A percentile compares a stretch with the other conserved stretches of the same genome.
Evolutionary conservation across 2,113 vertebrate genomes (phyloP).

Genomic region (Heloderma charlesbogerti): DNA sequence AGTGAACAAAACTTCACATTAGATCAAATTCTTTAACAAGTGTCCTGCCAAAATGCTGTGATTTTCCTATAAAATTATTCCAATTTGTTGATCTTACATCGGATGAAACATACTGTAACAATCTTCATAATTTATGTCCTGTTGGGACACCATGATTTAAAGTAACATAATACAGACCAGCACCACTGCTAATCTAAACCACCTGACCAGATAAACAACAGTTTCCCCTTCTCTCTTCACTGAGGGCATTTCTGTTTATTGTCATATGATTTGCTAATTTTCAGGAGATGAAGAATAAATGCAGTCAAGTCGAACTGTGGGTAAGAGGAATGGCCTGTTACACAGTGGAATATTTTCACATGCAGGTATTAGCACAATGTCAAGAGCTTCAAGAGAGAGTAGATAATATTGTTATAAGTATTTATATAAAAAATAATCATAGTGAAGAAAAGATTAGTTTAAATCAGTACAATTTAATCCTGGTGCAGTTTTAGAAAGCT

Average conservation of each 20-base stretch:
- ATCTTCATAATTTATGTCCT: constrained; percentile 92
- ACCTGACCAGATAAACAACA: constrained; percentile 89
- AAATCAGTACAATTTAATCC: constrained; percentile 50
- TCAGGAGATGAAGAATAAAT: constrained; percentile 73
- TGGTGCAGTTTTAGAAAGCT: constrained; percentile 44
- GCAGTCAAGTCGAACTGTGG: constrained; percentile 71
- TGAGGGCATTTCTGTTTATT: constrained; percentile 93
- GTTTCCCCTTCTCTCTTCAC: constrained; percentile 82
- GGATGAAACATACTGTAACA: constrained; percentile 88
- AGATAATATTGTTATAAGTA: constrained; percentile 47
- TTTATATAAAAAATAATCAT: constrained; percentile 8
- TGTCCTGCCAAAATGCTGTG: constrained; percentile 84
- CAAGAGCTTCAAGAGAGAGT: constrained; percentile 70
- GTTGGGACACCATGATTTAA: constrained; percentile 95
- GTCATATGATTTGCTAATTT: constrained; percentile 87
- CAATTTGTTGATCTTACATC: constrained; percentile 89
- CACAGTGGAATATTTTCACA: constrained; percentile 44
- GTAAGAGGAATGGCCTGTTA: constrained; percentile 65
- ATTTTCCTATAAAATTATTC: constrained; percentile 89
- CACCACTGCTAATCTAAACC: constrained; percentile 97
- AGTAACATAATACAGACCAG: constrained; percentile 95
- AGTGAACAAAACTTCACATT: constrained; percentile 78
- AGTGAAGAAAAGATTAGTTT: constrained; percentile 50
- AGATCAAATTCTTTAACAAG: constrained; percentile 82
- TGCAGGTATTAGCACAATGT: constrained; percentile 74